A percentile compares a stretch with the other conserved stretches of the same genome.
Conservation (phyloP, 2,888 invertebrate species). For the Caenorhabditis sp. region DNA sequence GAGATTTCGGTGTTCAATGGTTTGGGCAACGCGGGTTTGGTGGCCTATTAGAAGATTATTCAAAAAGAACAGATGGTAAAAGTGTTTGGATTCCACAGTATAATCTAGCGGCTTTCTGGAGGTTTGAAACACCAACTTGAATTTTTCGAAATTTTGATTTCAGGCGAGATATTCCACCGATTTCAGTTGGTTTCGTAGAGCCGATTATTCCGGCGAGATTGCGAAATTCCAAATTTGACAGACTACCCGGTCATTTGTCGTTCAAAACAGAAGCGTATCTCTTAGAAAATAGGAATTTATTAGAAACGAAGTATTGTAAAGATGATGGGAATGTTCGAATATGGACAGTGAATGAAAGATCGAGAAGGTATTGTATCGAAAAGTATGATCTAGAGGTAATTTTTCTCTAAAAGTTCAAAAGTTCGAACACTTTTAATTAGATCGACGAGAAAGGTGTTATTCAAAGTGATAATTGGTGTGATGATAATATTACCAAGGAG, state of each 20-base stretch:
- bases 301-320: slow-evolving; percentile 23
- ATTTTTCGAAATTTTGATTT: neutral
- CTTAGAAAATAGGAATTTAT: slow-evolving; percentile 37
- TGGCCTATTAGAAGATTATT: slow-evolving; percentile 28
- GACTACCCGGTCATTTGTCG: slow-evolving; percentile 35
- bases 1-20: slow-evolving; percentile 29
- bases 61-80: neutral
- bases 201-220: slow-evolving; percentile 27
- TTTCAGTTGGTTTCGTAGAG: slow-evolving; percentile 17
- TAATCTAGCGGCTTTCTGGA: slow-evolving; percentile 44
- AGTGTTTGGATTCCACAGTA: slow-evolving; percentile 44
- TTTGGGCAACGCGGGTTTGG: slow-evolving; percentile 46
- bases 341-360: slow-evolving; percentile 47
- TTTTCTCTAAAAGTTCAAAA: neutral
- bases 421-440: slow-evolving; percentile 6
- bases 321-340: slow-evolving; percentile 16
- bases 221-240: slow-evolving; percentile 7
- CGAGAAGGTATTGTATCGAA: slow-evolving; percentile 33
- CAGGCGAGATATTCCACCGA: slow-evolving; percentile 25
- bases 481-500: neutral
- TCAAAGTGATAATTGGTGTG: neutral
- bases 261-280: slow-evolving; percentile 8
- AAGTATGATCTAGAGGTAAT: slow-evolving; percentile 20
- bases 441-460: slow-evolving; percentile 4
- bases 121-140: slow-evolving; percentile 4